phyloP scores from a whole-genome alignment of 2,113 vertebrate genomes.

The Chamaetylas fuelleborni region DNA sequence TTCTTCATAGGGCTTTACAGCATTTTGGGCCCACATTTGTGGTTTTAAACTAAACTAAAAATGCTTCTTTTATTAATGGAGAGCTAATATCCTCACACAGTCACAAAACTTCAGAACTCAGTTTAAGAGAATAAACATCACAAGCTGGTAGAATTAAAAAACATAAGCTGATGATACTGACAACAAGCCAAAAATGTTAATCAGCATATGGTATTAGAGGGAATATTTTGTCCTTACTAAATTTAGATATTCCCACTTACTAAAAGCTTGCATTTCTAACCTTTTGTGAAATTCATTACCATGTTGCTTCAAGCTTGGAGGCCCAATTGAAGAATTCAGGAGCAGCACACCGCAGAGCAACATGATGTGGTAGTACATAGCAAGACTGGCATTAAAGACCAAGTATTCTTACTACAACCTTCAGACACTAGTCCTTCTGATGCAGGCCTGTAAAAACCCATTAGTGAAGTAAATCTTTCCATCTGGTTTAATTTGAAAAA shows the following conservation, averaged over 20 bases:
- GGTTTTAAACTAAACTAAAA: background rate
- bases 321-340: background rate
- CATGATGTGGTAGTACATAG: background rate
- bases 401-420: background rate
- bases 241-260: background rate
- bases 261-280: background rate
- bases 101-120: background rate
- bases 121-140: background rate
- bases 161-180: background rate
- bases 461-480: background rate
- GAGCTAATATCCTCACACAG: background rate
- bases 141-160: background rate
- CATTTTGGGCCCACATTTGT: background rate
- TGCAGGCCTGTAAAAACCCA: background rate
- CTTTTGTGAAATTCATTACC: background rate
- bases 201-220: background rate
- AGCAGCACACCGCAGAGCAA: background rate
- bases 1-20: background rate
- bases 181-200: background rate
- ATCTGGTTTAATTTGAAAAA: background rate
- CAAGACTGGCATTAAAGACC: background rate
- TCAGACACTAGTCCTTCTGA: background rate
- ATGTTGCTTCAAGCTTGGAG: background rate
- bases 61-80: background rate
- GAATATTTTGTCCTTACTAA: background rate